phyloP scores from a whole-genome alignment of 2,797 vertebrate species.

The Triplophysa yarkandensis region DNA sequence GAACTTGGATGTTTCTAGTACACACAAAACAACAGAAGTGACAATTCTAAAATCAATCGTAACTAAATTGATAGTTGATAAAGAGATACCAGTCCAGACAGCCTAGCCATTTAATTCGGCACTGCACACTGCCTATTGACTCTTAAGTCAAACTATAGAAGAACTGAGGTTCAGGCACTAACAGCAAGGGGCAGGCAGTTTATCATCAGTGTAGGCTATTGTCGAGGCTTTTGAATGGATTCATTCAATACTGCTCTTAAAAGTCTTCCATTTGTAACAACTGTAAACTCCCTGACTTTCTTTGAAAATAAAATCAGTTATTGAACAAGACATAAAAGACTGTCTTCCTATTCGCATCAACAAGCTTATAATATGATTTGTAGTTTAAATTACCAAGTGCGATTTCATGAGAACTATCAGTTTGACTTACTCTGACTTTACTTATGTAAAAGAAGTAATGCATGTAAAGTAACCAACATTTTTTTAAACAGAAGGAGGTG shows the following conservation, averaged over 20 bases:
- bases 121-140: slow-evolving; percentile 43
- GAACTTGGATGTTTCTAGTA: neutral
- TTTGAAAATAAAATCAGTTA: no score
- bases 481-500: no score
- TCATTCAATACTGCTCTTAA: neutral
- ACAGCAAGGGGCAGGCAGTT: neutral
- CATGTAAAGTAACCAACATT: no score
- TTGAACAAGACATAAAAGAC: no score
- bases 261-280: no score
- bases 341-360: no score
- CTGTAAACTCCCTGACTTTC: no score
- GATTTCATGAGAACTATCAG: no score
- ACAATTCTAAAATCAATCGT: slow-evolving; percentile 6
- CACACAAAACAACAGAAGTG: neutral
- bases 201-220: slow-evolving; percentile 1
- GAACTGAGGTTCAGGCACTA: slow-evolving; percentile 6
- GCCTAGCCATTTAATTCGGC: slow-evolving; percentile 11
- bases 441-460: no score
- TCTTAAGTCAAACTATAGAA: slow-evolving; percentile 22
- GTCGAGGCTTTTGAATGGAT: neutral
- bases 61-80: slow-evolving; percentile 8
- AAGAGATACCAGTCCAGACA: slow-evolving; percentile 19
- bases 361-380: no score
- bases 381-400: no score
- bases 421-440: no score